Base-by-base conservation (phyloP, 1,140 invertebrate species). In the Calephelis virginiensis region DNA sequence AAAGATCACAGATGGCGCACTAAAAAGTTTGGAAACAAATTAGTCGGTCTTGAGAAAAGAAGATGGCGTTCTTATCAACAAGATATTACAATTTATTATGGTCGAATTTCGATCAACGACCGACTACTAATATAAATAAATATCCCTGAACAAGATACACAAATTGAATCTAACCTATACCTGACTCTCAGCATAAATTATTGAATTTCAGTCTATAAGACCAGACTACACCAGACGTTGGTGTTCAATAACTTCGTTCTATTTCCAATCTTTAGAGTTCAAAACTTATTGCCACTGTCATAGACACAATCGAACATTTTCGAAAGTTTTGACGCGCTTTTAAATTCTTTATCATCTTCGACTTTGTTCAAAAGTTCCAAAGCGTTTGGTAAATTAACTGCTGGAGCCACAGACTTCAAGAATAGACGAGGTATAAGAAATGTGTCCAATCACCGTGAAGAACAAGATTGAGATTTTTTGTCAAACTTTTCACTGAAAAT, bases 351-450 rank as follows among this genome's bases (percentile, higher is more conserved):
- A 64, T 64, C 63, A 64, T 53, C 63, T 48, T 37, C 13, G 47
- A 28, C 50, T 64, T 64, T 49, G 47, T 50, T 49, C 28, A 49
- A 40, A 28, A 49, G 28, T 63, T 47, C 11, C 17, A 47, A 50
- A 50, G 49, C 50, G 47, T 50, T 50, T 38, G 13, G 50, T 61
- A 68, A 71, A 66, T 71, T 66, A 71, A 65, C 69, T 50, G 13
- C 53, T 43, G 37, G 37, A 43, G 17, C 13, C 43, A 40, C 0
- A 5, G 40, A 40, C 40, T 40, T 40, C 40, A 40, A 40, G 40
- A 40, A 40, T 40, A 40, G 6, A 40, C 8, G 8, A 5, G 8
- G 40, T 5, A 40, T 40, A 2, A 5, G 6, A 40, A 40, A 40
- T 40, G 40, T 40, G 40, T 40, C 40, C 8, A 40, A 40, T 7